Base-by-base conservation (phyloP, 1,140 invertebrate species). In the Lycorma delicatula region DNA sequence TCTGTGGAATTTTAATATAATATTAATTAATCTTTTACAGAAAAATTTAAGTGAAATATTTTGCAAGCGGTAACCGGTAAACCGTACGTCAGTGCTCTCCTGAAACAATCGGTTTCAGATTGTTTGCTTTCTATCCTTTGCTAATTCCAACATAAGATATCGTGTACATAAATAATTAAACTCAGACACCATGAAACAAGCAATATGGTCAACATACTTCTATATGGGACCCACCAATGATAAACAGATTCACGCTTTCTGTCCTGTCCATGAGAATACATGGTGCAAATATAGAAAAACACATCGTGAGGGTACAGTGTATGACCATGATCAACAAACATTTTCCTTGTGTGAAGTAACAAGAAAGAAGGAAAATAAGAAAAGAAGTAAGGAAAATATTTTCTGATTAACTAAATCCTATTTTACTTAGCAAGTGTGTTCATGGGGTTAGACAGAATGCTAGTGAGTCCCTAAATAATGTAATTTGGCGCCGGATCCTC, bases 211-310 rank as follows among this genome's bases (percentile, higher is more conserved):
- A n/a, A 12, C 13, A 18, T 60, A 48, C 54, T 61, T 48, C 48
- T 56, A 61, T 29, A n/a, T 51, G 16, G n/a, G 1, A 22, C 51
- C 56, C 2, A 58, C 47, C 11, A 41, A 58, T 20, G 31, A 58
- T 38, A 36, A 36, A 18, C 34, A 47, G 26, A 26, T 63, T 25
- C 60, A 61, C 46, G 49, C 26, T 12, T 56, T 56, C 63, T 70
- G 68, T 55, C 64, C 65, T 7, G 34, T 38, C 31, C 67, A 64
- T 22, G 57, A 34, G 48, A 64, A 67, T 25, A 63, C 56, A 6
- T 71, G 64, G 67, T 68, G 68, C 47, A 55, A 60, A 31, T 71
- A 61, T n/a, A n/a, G n/a, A n/a, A n/a, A n/a, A n/a, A n/a, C n/a
- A n/a, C n/a, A n/a, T n/a, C n/a, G n/a, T n/a, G n/a, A n/a, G n/a